Evolutionary conservation across 53 echinoderm and acorn worm genomes (phyloP).

Genomic region (Actinopyga echinites): DNA sequence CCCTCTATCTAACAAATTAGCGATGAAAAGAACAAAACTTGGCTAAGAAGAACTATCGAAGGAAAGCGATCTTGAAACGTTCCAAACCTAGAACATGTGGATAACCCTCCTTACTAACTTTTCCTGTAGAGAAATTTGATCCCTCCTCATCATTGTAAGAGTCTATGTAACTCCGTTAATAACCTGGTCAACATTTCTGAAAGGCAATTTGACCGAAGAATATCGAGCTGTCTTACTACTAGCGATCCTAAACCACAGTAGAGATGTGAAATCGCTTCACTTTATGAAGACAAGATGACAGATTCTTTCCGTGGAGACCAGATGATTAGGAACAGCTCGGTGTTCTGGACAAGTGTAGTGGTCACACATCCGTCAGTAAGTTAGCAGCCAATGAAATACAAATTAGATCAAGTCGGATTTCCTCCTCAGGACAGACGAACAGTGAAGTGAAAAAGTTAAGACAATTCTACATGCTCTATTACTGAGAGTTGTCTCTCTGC

Average conservation of each 20-base stretch:
- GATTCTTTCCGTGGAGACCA: too few relatives aligned
- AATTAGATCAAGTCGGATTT: conserved; percentile 23
- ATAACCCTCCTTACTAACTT: not conserved
- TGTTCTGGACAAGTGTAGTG: not conserved
- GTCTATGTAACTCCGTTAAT: not conserved
- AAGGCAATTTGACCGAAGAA: too few relatives aligned
- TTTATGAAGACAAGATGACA: too few relatives aligned
- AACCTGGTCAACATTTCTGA: too few relatives aligned
- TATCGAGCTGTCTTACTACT: too few relatives aligned
- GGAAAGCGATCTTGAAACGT: not conserved
- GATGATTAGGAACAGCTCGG: too few relatives aligned
- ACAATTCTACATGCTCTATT: too few relatives aligned
- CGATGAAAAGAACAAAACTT: not conserved
- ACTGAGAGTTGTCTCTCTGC: too few relatives aligned
- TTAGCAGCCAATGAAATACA: conserved; percentile 43
- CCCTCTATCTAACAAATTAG: not conserved
- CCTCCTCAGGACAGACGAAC: not conserved
- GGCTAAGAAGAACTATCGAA: not conserved
- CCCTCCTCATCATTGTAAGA: not conserved
- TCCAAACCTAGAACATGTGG: not conserved
- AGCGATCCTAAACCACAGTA: too few relatives aligned
- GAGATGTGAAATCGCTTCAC: too few relatives aligned
- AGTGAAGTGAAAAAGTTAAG: not conserved
- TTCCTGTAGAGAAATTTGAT: not conserved
- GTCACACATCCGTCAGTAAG: conserved; percentile 14